Base-by-base conservation (phyloP, 2,113 vertebrate genomes). In the Callipepla californica region DNA sequence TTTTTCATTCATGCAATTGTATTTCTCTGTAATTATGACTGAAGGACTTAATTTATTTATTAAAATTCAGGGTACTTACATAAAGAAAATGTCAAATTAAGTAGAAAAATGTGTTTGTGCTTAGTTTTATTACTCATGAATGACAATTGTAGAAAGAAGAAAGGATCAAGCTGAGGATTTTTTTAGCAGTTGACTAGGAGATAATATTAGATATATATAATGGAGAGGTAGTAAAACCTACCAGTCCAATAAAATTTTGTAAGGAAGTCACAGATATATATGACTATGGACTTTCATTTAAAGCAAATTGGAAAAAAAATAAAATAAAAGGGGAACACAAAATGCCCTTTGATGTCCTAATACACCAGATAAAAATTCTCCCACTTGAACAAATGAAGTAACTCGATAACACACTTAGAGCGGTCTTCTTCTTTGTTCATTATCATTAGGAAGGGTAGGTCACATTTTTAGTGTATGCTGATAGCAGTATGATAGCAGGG, bases 301-400 rank as follows among this genome's bases (percentile, higher is more conserved):
- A 84, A 67, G 21, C 19, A 58, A 69, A 69, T 48, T 5, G 10
- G 8, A 3, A n/a, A 45, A 50, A 36, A 36, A 36, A 36, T 36
- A 69, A 7, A 58, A 12, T 62, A 61, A 22, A 53, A 3, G 20
- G 18, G 26, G 85, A 11, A 59, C 53, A 72, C 44, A 68, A 82
- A 89, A 70, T 79, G 14, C 42, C 38, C 38, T 95, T 95, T 96
- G 85, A 95, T 93, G 63, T 95, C n/a, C 53, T 42, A 55, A 9
- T 77, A 80, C 36, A 87, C 50, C 63, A 94, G 78, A 53, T 70
- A 85, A 91, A 92, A 84, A 69, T 91, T 85, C 85, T 91, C 83
- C 90, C 85, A 67, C 93, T 95, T 87, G 68, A 95, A 87, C 36
- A 92, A 95, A 66, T 58, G 79, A 77, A 91, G 93, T 87, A 90